Percentiles rank a stretch among this genome's conserved stretches.
phyloP scores from a whole-genome alignment of 2,113 vertebrate genomes.

The Nothocercus nigrocapillus region DNA sequence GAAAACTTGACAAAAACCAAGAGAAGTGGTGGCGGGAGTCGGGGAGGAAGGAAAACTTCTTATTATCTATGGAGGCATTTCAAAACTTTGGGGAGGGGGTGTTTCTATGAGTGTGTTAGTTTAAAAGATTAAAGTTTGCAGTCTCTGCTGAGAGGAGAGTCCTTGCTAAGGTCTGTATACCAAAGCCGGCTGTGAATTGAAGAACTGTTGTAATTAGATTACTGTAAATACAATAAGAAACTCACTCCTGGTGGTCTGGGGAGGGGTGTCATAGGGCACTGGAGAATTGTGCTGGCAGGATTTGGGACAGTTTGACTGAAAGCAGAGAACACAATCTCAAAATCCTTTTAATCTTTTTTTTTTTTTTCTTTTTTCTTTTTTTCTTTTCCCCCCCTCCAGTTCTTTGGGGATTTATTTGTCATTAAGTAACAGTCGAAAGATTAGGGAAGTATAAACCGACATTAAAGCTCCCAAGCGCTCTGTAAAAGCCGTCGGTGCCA shows the following conservation, averaged over 20 bases:
- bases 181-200: constrained; percentile 78
- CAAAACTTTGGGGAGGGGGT: background rate
- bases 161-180: constrained; percentile 73
- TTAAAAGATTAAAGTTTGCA: constrained; percentile 78
- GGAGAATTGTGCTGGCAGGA: constrained; percentile 75
- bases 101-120: constrained; percentile 63
- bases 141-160: constrained; percentile 28
- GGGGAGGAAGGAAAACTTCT: background rate
- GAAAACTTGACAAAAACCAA: constrained; percentile 18
- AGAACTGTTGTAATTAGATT: constrained; percentile 85
- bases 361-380: constrained; percentile 69
- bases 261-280: constrained; percentile 69
- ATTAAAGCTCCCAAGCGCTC: constrained; percentile 58
- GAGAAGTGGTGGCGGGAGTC: background rate
- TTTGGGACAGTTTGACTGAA: constrained; percentile 79
- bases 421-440: constrained; percentile 77
- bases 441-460: constrained; percentile 71
- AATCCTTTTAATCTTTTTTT: constrained; percentile 85
- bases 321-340: constrained; percentile 72
- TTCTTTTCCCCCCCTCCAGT: constrained; percentile 67
- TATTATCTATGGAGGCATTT: constrained; percentile 12
- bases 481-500: constrained; percentile 50
- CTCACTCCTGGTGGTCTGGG: constrained; percentile 86
- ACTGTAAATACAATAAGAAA: constrained; percentile 89
- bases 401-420: constrained; percentile 84